phyloP scores from a whole-genome alignment of 2,888 invertebrate species.

The Ypsolopha sequella region DNA sequence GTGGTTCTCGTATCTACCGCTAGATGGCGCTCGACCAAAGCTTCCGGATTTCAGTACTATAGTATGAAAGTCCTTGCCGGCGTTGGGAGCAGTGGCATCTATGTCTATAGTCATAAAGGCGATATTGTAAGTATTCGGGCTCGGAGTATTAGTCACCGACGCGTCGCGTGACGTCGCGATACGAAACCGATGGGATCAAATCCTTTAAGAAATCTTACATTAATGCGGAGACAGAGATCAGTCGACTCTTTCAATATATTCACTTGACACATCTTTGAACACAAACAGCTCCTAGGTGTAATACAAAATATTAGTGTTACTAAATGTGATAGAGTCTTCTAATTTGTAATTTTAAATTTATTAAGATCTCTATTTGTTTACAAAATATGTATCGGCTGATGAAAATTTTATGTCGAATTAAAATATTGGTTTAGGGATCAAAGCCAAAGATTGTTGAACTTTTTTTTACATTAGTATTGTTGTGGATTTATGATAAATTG shows the following conservation, averaged over 20 bases:
- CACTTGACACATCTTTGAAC: conserved; percentile 25
- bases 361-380: conserved; percentile 54
- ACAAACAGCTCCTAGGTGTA: conserved; percentile 64
- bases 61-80: too few relatives aligned
- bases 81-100: too few relatives aligned
- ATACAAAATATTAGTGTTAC: conserved; percentile 59
- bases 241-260: conserved; percentile 21
- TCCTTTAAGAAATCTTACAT: conserved; percentile 69
- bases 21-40: too few relatives aligned
- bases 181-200: conserved; percentile 72
- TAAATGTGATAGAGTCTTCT: conserved; percentile 67
- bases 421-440: conserved; percentile 84
- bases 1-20: too few relatives aligned
- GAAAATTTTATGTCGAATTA: conserved; percentile 49
- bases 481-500: conserved; percentile 66
- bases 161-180: conserved; percentile 39
- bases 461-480: conserved; percentile 68
- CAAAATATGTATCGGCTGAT: conserved; percentile 52
- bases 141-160: conserved; percentile 18
- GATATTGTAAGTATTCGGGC: background rate
- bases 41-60: too few relatives aligned
- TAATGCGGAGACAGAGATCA: conserved; percentile 51
- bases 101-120: too few relatives aligned
- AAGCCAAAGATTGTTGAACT: conserved; percentile 85
- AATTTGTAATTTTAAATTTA: conserved; percentile 55